phyloP scores from a whole-genome alignment of 2,797 vertebrate species.

The Cetoscarus ocellatus region DNA sequence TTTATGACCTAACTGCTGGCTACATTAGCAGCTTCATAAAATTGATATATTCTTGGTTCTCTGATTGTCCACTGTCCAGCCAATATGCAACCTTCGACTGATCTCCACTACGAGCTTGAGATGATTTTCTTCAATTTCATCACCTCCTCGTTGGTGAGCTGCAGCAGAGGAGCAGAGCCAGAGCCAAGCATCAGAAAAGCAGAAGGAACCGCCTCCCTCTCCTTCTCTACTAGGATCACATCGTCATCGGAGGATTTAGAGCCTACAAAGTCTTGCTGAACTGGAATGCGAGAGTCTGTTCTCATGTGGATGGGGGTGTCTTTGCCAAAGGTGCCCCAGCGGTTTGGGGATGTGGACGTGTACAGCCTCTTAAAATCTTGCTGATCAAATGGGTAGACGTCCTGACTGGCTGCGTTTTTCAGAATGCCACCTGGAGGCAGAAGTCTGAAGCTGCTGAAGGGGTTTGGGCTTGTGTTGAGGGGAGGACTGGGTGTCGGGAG shows the following conservation, averaged over 20 bases:
- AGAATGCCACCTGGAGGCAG: constrained; percentile 1
- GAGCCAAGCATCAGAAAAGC: constrained; percentile 37
- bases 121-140: constrained; percentile 80
- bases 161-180: constrained; percentile 50
- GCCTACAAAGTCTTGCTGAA: constrained; percentile 20
- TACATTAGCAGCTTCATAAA: neutral
- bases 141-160: constrained; percentile 65
- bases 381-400: constrained; percentile 12
- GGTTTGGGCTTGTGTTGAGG: neutral
- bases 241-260: constrained; percentile 20
- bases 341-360: constrained; percentile 7
- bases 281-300: neutral
- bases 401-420: constrained; percentile 7
- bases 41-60: too few species aligned
- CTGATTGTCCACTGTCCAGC: too few species aligned
- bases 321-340: constrained; percentile 32
- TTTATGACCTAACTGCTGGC: too few species aligned
- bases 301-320: constrained; percentile 8
- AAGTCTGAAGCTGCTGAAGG: constrained; percentile 23
- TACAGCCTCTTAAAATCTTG: constrained; percentile 10
- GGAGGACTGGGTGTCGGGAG: accelerated
- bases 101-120: constrained; percentile 55
- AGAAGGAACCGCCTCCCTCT: constrained; percentile 20
- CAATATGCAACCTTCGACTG: too few species aligned
- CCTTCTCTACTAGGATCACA: neutral